A percentile compares a stretch with the other conserved stretches of the same genome.
phyloP scores from a whole-genome alignment of 2,113 vertebrate species.

The Gavia stellata region DNA sequence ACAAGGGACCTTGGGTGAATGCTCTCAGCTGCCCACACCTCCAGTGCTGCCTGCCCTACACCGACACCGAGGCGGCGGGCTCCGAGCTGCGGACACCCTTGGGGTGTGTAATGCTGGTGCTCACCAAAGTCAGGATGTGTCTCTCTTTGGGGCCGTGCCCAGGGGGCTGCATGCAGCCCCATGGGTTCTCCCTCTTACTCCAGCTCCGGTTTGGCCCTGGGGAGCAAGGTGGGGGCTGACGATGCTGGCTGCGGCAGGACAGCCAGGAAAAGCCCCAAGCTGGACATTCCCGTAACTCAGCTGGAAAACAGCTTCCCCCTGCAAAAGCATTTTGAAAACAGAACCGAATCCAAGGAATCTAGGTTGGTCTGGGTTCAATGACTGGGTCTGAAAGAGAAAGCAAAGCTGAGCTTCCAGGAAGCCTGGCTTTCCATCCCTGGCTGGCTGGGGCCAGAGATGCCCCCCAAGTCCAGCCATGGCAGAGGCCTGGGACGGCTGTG shows the following conservation, averaged over 20 bases:
- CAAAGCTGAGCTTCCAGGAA: neutral
- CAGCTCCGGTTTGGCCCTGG: neutral
- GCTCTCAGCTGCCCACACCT: neutral
- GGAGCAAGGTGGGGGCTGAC: neutral
- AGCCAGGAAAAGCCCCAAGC: neutral
- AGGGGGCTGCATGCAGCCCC: neutral
- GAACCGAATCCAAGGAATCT: neutral
- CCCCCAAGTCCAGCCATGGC: neutral
- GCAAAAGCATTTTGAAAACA: neutral
- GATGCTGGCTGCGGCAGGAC: neutral
- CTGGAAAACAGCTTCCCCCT: neutral
- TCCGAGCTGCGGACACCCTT: neutral
- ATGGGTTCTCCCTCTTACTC: neutral
- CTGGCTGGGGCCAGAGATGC: neutral
- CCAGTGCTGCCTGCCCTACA: neutral
- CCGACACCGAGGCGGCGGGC: accelerated
- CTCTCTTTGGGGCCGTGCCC: neutral
- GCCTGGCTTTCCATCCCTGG: neutral
- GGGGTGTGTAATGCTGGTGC: neutral
- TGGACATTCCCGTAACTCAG: neutral
- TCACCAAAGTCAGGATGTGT: neutral
- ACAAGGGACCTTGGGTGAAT: neutral
- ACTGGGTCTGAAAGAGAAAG: neutral
- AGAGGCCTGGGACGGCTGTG: neutral
- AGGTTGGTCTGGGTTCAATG: accelerated